Base-by-base conservation (phyloP, 2,888 invertebrate species). In the Cylloceria caligata region DNA sequence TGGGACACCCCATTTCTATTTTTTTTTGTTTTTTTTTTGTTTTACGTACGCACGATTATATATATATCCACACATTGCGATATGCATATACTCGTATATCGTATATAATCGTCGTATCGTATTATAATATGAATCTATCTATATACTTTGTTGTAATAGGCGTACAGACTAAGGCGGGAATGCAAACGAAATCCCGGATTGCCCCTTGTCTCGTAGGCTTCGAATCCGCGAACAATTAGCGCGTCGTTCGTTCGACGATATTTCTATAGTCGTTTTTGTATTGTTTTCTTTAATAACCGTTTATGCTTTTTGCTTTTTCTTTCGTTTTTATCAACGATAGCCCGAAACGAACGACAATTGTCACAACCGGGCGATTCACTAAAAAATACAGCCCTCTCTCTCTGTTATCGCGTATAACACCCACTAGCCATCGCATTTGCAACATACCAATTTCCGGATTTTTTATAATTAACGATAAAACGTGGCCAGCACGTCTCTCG, bases 121-220 rank as follows among this genome's bases (percentile, higher is more conserved):
- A 88, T 86, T 88, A 87, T 89, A 90, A 87, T 88, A 89, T 87
- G 88, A 86, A 82, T 89, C 90, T 90, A 91, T 90, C 89, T 90
- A 91, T 89, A 72, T 79, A 78, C 27, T 78, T 69, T 77, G 73
- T 88, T 87, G 84, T 89, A 87, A 85, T 90, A 90, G 89, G 90
- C 90, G 87, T 88, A 88, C 87, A 89, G 88, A 90, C 88, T 89
- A 88, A 88, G 88, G 88, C 88, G 88, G 89, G 88, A 88, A 88
- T 85, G 87, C 87, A 85, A 87, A 87, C 84, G 86, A 87, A 88
- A 86, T 86, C 87, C 87, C 87, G 84, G 81, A 74, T 88, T 85
- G 88, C 85, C 86, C 86, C 86, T 86, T 86, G 84, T 86, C 84
- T 79, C 82, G 83, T 84, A 82, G 85, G 83, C 78, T 82, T 75